Percentiles rank a stretch among this genome's conserved stretches.
Evolutionary conservation across 2,888 invertebrate genomes (phyloP).

Genomic region (Tetanocera ferruginea): DNA sequence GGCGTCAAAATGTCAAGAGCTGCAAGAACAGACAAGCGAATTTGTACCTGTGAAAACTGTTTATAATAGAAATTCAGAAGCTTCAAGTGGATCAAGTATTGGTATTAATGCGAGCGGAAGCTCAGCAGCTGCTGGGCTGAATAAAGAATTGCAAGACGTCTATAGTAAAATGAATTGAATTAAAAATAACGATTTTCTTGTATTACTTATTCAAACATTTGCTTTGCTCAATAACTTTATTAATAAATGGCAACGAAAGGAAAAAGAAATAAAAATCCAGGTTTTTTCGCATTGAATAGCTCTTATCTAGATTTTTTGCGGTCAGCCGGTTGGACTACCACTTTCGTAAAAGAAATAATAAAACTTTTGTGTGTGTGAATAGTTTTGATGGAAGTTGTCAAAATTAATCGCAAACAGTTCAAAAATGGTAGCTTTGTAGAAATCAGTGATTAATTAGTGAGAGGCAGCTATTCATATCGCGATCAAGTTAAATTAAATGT

Average conservation of each 20-base stretch:
- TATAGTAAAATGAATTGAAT: slow-evolving; percentile 59
- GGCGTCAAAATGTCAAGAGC: neutral
- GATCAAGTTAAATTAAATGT: too few relatives aligned
- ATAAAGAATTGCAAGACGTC: slow-evolving; percentile 59
- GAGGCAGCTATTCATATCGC: too few relatives aligned
- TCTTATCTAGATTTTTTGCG: too few relatives aligned
- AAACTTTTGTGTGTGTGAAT: too few relatives aligned
- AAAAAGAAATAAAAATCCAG: neutral
- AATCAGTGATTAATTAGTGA: too few relatives aligned
- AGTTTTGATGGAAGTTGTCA: too few relatives aligned
- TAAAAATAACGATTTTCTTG: neutral
- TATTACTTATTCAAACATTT: neutral
- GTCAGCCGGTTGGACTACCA: too few relatives aligned
- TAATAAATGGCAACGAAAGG: neutral
- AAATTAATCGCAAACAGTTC: too few relatives aligned
- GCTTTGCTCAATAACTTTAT: neutral
- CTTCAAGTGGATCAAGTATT: slow-evolving; percentile 37
- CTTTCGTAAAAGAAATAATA: too few relatives aligned
- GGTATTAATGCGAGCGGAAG: neutral
- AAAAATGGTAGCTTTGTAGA: too few relatives aligned
- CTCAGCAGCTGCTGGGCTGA: slow-evolving; percentile 41
- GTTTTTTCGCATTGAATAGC: too few relatives aligned
- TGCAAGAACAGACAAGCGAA: slow-evolving; percentile 37
- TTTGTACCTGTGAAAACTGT: slow-evolving; percentile 59
- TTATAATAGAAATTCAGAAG: slow-evolving; percentile 46